Evolutionary conservation across 2,113 vertebrate species (phyloP).

Genomic region (Neomonachus schauinslandi): DNA sequence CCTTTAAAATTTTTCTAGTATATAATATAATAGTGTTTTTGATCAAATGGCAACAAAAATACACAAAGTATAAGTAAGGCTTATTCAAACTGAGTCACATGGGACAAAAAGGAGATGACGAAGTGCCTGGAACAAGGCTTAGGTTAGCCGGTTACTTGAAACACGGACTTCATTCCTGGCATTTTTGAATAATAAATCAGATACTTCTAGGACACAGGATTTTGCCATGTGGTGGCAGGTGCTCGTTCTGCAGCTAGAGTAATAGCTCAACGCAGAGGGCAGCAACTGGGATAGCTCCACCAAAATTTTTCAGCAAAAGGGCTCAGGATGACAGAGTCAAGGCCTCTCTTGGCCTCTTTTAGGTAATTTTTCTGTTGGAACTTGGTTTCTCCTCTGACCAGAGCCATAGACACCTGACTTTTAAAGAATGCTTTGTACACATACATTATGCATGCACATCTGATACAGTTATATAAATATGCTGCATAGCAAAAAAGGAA

Average conservation of each 20-base stretch:
- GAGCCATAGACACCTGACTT: neutral
- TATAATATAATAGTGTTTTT: neutral
- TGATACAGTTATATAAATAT: neutral
- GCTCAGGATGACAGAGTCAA: neutral
- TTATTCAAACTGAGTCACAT: neutral
- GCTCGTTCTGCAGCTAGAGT: neutral
- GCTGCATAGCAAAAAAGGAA: neutral
- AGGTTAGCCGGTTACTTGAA: neutral
- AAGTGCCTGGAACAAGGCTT: neutral
- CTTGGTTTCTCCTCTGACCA: neutral
- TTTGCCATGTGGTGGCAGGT: neutral
- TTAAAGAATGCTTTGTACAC: neutral
- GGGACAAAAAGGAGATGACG: neutral
- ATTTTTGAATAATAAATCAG: neutral
- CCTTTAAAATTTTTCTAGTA: neutral
- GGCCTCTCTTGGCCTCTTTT: neutral
- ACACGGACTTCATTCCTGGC: neutral
- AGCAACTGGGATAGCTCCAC: neutral
- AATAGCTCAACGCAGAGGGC: neutral
- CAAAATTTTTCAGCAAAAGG: neutral
- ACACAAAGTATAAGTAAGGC: neutral
- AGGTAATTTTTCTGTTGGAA: neutral
- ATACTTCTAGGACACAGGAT: neutral
- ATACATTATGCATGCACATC: neutral
- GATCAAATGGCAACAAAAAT: neutral